Conservation (phyloP, 2,113 vertebrate genomes). For the Peromyscus maniculatus region DNA sequence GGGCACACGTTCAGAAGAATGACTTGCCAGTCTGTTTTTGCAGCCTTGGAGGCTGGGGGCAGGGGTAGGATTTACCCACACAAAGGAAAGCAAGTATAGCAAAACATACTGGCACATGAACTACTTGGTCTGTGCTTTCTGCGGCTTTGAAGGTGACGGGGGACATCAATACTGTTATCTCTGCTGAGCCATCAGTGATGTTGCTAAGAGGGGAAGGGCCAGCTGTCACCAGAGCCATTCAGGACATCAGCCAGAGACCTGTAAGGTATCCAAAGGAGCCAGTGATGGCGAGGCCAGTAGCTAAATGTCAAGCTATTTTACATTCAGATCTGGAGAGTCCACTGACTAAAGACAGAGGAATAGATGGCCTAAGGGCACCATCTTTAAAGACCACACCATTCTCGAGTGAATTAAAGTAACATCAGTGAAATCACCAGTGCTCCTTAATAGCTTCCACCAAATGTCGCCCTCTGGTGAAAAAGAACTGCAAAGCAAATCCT, state of each 20-base stretch:
- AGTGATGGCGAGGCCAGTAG: neutral
- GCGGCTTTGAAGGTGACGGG: neutral
- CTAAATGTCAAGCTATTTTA: conserved; percentile 53
- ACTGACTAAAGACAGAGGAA: neutral
- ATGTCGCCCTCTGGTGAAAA: neutral
- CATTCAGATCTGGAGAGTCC: neutral
- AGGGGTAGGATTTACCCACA: conserved; percentile 59
- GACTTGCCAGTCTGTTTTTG: conserved; percentile 17
- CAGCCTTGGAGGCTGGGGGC: conserved; percentile 20
- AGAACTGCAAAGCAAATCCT: neutral
- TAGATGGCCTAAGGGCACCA: neutral
- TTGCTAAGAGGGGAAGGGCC: neutral
- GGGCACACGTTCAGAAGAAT: conserved; percentile 61
- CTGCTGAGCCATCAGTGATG: conserved; percentile 31
- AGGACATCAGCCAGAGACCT: neutral
- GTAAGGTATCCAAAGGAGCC: neutral
- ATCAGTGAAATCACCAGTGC: neutral
- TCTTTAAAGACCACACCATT: conserved; percentile 8
- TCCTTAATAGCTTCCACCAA: conserved; percentile 1
- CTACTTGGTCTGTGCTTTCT: conserved; percentile 33
- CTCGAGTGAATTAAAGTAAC: neutral
- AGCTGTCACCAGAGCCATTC: neutral
- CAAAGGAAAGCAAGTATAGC: conserved; percentile 10
- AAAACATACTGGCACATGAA: conserved; percentile 8
- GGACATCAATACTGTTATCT: conserved; percentile 46